These are phyloP conservation scores for Metacarcinus magister DNA, from an alignment of 2,888 invertebrate genomes.

Conservation along the genomic window DNA sequence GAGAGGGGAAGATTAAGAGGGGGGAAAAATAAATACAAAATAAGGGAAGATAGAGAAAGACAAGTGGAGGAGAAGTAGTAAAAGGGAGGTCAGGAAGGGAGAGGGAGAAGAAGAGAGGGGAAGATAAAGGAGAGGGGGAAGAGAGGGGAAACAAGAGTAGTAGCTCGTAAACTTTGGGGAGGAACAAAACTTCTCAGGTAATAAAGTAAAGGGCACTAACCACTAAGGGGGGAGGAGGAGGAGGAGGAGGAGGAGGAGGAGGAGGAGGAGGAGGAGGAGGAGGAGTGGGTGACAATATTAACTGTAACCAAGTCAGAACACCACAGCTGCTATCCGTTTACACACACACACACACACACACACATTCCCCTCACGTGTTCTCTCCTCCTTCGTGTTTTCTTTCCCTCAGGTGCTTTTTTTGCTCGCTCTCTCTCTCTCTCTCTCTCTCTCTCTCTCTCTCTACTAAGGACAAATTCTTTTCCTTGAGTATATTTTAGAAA, in stretches of 20 bases:
- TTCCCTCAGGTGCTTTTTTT: neutral
- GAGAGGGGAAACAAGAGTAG: neutral
- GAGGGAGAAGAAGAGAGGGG: conserved; percentile 3
- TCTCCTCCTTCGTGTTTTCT: neutral
- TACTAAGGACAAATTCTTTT: neutral
- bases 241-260: conserved; percentile 14
- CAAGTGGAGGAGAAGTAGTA: neutral
- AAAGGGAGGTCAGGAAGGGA: neutral
- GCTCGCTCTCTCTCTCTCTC: neutral
- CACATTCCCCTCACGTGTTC: conserved; percentile 15
- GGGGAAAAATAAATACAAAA: too few species aligned
- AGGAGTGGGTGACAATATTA: conserved; percentile 6
- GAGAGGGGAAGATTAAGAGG: too few species aligned
- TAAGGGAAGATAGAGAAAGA: too few species aligned
- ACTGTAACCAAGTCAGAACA: neutral
- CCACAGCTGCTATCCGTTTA: neutral
- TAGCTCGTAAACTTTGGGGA: neutral
- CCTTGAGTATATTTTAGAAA: conserved; percentile 26
- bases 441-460: conserved; percentile 26
- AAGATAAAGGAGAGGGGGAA: neutral
- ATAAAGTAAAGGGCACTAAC: neutral
- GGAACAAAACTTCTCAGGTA: neutral
- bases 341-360: conserved; percentile 13
- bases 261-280: conserved; percentile 13
- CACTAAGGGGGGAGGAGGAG: neutral